Evolutionary conservation across 2,797 vertebrate species (phyloP), one percentile per base, ranked within the genome.

Genomic region (Linurgus olivaceus): DNA sequence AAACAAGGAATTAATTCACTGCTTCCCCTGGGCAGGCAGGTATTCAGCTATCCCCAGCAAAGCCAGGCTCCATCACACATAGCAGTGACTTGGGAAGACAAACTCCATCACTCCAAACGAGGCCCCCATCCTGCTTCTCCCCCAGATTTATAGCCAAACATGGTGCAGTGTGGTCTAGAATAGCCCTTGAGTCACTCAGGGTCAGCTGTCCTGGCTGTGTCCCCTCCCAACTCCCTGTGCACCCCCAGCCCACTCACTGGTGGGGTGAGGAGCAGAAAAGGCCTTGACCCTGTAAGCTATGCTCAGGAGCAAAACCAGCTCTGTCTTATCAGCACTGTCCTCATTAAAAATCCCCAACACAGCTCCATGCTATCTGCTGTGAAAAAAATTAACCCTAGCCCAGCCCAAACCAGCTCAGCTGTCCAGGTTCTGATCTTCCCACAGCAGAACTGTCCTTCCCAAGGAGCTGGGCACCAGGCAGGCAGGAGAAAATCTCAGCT

Each of bases 11-110:
- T 90, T 58, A 65, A 51, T 77, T 65, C 38, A 14, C 38, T 31
- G 9, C 18, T 65, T 71, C 25, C 20, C 10, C 3, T 18, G n/a
- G 37, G 42, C 17, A 44, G 24, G 37, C 42, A 50, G 42, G 17
- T 33, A 24, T 70, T 82, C 37, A 50, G 28, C 28, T 6, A 17
- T 9, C 3, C 21, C 21, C 54, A 24, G 21, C 9, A 42, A 25
- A 73, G 3, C 13, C 1, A 0, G 48, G 23, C 28, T 62, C 55
- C 24, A 11, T 44, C 50, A 29, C 19, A 25, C 2, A 1, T 6
- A 50, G 8, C 10, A 44, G 28, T 26, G 55, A 21, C 37, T 50
- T 29, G 24, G 17, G 28, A 63, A 57, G n/a, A 55, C 7, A 82
- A 62, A 57, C 1, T 7, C 13, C n/a, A 25, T 31, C 9, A 18